These are phyloP conservation scores for Drosophila prostipennis DNA, from an alignment of 2,888 invertebrate species.

Conservation along the genomic window DNA sequence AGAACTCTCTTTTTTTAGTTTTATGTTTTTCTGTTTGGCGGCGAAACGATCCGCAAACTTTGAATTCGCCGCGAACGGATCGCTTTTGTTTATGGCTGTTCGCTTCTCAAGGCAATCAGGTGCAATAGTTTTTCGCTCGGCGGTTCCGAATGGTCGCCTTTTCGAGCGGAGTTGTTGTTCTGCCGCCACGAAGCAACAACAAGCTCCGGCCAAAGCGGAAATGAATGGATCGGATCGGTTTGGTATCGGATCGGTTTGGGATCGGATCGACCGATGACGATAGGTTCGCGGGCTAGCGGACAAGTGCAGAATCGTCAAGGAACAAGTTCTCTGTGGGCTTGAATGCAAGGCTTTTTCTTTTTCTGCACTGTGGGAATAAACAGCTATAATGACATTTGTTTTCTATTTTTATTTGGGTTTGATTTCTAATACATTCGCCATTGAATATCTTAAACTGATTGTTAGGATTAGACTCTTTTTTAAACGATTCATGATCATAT, in stretches of 20 bases:
- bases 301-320: constrained; percentile 57
- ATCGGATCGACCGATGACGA: constrained; percentile 25
- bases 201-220: constrained; percentile 61
- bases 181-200: constrained; percentile 37
- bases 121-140: constrained; percentile 62
- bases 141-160: constrained; percentile 74
- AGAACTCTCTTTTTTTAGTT: constrained; percentile 67
- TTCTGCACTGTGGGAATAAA: background rate
- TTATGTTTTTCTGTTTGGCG: constrained; percentile 25
- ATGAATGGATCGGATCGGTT: constrained; percentile 63
- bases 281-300: constrained; percentile 54
- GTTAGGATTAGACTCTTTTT: too few species aligned
- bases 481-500: too few species aligned
- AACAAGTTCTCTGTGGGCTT: constrained; percentile 60
- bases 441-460: too few species aligned
- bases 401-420: constrained; percentile 13
- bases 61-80: constrained; percentile 54
- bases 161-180: constrained; percentile 25
- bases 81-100: constrained; percentile 69
- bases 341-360: constrained; percentile 10
- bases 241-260: constrained; percentile 29
- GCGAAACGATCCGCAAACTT: constrained; percentile 27
- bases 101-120: constrained; percentile 77
- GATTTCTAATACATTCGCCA: constrained; percentile 2
- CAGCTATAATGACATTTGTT: too few species aligned